Conservation (phyloP, 2,113 vertebrate genomes). For the Pelmatolapia mariae region DNA sequence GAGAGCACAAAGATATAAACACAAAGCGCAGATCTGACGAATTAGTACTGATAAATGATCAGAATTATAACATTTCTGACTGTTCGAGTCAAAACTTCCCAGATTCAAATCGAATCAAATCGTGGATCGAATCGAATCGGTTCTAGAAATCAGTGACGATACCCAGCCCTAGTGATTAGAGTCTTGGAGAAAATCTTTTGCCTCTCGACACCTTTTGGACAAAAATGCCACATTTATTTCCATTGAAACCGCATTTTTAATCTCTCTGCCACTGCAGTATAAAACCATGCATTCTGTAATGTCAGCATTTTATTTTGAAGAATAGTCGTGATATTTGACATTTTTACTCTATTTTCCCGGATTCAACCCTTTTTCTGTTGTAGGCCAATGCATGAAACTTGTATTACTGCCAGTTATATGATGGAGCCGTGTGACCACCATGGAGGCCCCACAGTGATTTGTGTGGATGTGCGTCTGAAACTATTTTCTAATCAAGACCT, state of each 20-base stretch:
- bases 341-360: fast-evolving
- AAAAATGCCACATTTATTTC: not conserved
- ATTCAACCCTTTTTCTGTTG: not conserved
- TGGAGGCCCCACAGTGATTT: not conserved
- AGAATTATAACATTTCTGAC: not conserved
- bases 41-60: not conserved
- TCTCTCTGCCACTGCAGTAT: not conserved
- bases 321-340: not conserved
- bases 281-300: not conserved
- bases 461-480: not conserved
- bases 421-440: not conserved
- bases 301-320: not conserved
- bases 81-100: not conserved
- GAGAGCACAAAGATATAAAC: not conserved
- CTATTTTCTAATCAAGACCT: not conserved
- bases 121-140: not conserved
- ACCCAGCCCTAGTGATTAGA: not conserved
- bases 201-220: not conserved
- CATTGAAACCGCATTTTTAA: fast-evolving
- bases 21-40: not conserved
- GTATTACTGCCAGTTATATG: not conserved
- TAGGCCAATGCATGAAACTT: not conserved
- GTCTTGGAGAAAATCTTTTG: not conserved
- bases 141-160: not conserved
- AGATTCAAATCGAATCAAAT: not conserved